A percentile compares a stretch with the other conserved stretches of the same genome.
These are phyloP conservation scores for Ceratothoa steindachneri DNA, from an alignment of 2,888 invertebrate genomes.

Conservation along the genomic window DNA sequence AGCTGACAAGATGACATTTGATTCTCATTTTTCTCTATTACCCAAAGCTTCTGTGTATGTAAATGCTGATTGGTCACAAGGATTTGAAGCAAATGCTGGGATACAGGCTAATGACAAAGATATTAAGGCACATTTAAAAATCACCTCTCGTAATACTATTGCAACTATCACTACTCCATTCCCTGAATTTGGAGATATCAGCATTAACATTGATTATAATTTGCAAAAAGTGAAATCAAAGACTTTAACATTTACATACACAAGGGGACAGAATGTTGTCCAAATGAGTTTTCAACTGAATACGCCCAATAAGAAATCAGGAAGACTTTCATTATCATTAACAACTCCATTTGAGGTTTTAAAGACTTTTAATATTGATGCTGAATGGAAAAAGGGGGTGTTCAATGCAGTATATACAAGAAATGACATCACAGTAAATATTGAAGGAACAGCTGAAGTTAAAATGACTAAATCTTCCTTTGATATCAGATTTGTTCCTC, in stretches of 20 bases:
- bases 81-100: conserved; percentile 9
- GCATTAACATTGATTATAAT: conserved; percentile 18
- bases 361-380: conserved; percentile 22
- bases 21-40: conserved; percentile 21
- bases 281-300: conserved; percentile 23
- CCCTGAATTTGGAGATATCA: conserved; percentile 22
- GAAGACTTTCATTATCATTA: conserved; percentile 21
- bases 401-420: conserved; percentile 26
- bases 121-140: conserved; percentile 11
- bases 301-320: conserved; percentile 13
- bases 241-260: conserved; percentile 21
- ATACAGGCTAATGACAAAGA: conserved; percentile 19
- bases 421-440: conserved; percentile 25
- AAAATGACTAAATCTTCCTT: conserved; percentile 28
- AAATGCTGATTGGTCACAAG: conserved; percentile 21
- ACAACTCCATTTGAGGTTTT: conserved; percentile 35
- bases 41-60: conserved; percentile 9
- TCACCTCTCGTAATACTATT: conserved; percentile 9
- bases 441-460: conserved; percentile 31
- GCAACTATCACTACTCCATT: conserved; percentile 28
- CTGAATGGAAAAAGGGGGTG: conserved; percentile 24
- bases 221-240: conserved; percentile 16
- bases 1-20: conserved; percentile 26
- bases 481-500: conserved; percentile 27
- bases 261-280: conserved; percentile 20